phyloP scores from a whole-genome alignment of 1,140 invertebrate genomes.

The Aphaenogaster rudis region DNA sequence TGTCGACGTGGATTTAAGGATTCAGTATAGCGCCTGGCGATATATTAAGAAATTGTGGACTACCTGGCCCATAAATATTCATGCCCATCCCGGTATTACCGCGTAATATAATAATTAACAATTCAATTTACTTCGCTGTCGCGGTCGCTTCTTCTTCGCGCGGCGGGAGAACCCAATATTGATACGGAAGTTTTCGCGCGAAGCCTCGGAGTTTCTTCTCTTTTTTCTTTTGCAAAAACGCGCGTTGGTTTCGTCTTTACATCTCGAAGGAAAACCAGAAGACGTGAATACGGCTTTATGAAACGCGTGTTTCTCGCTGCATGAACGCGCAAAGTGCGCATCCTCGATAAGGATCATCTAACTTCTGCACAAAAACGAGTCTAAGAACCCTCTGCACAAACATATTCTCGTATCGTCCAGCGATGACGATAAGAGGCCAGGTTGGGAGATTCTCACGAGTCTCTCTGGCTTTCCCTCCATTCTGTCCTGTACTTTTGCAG shows the following conservation, averaged over 20 bases:
- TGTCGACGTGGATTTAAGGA: slow-evolving; percentile 43
- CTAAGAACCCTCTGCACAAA: background rate
- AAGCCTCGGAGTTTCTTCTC: background rate
- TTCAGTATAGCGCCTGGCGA: slow-evolving; percentile 26
- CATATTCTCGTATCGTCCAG: slow-evolving; percentile 4
- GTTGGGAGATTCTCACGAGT: slow-evolving; percentile 9
- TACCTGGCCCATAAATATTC: slow-evolving; percentile 60
- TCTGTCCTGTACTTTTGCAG: background rate
- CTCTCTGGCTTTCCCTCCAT: background rate
- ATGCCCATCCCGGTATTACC: slow-evolving; percentile 10
- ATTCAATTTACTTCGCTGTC: slow-evolving; percentile 56
- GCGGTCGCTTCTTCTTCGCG: slow-evolving; percentile 5
- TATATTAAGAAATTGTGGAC: slow-evolving; percentile 61
- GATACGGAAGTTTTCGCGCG: slow-evolving; percentile 5
- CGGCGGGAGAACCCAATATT: background rate
- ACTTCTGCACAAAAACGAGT: slow-evolving; percentile 12
- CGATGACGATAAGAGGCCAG: background rate
- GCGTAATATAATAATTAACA: slow-evolving; percentile 57
- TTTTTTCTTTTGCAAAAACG: background rate
- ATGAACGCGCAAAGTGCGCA: background rate
- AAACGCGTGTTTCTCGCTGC: background rate
- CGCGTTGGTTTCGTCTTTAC: background rate
- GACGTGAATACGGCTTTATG: background rate
- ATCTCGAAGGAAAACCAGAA: background rate
- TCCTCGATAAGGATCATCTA: background rate